A percentile compares a stretch with the other conserved stretches of the same genome.
Conservation (phyloP, 2,797 vertebrate species). For the Eidolon dupreanum region DNA sequence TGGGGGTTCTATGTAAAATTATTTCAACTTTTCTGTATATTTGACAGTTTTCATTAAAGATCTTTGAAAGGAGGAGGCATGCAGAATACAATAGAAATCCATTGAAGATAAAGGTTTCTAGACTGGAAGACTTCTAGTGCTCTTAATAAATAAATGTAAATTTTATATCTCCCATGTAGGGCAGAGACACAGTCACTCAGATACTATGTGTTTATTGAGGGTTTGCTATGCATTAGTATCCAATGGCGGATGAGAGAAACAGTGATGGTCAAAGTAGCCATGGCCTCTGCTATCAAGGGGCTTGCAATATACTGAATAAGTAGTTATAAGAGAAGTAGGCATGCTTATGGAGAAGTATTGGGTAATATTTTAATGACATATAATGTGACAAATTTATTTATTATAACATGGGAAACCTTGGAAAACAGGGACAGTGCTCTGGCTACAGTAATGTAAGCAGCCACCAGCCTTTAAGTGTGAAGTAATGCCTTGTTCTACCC, state of each 20-base stretch:
- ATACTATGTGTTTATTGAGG: neutral
- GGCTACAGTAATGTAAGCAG: neutral
- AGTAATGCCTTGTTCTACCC: neutral
- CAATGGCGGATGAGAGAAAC: neutral
- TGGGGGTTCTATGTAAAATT: neutral
- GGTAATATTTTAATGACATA: neutral
- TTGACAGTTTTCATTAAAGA: neutral
- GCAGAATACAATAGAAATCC: neutral
- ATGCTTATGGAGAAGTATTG: neutral
- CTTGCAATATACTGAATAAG: neutral
- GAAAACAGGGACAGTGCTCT: neutral
- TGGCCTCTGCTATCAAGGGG: neutral
- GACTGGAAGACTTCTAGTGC: neutral
- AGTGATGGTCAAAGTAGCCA: neutral
- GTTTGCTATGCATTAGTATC: neutral
- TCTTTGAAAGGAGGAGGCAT: neutral
- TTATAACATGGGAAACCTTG: neutral
- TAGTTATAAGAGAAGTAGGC: neutral
- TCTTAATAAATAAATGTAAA: neutral
- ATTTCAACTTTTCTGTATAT: neutral
- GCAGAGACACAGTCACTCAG: neutral
- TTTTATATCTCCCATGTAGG: neutral
- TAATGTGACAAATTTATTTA: neutral
- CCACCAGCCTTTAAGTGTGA: neutral
- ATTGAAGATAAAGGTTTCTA: neutral